These are phyloP conservation scores for Ceramica pisi DNA, from an alignment of 2,888 invertebrate genomes.

Conservation along the genomic window DNA sequence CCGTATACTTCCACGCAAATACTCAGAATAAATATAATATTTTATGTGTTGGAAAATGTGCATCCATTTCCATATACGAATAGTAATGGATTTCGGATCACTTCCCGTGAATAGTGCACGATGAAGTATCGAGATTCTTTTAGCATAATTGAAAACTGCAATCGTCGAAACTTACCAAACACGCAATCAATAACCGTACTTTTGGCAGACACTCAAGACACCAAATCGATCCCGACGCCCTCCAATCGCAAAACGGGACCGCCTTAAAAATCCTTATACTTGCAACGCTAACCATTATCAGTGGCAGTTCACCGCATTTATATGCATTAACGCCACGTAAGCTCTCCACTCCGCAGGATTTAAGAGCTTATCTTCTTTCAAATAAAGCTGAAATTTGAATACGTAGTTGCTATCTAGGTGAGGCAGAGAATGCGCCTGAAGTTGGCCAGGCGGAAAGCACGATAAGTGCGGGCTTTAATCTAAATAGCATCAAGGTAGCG, in stretches of 20 bases:
- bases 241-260: constrained; percentile 68
- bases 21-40: constrained; percentile 18
- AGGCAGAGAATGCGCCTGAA: constrained; percentile 78
- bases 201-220: constrained; percentile 72
- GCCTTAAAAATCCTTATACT: constrained; percentile 78
- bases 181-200: constrained; percentile 58
- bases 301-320: constrained; percentile 82
- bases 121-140: constrained; percentile 38
- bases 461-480: constrained; percentile 88
- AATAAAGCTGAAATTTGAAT: constrained; percentile 77
- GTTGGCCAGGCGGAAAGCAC: constrained; percentile 82
- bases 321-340: constrained; percentile 80
- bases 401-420: constrained; percentile 67
- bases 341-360: constrained; percentile 56
- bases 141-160: constrained; percentile 57
- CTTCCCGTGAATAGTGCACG: constrained; percentile 3
- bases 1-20: constrained; percentile 6
- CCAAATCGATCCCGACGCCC: constrained; percentile 62
- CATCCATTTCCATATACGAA: constrained; percentile 6
- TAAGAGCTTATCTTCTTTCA: constrained; percentile 65
- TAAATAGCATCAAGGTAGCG: constrained; percentile 85
- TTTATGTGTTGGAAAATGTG: constrained; percentile 26
- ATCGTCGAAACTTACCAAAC: constrained; percentile 35
- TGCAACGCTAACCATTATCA: constrained; percentile 80
- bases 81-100: constrained; percentile 19